phyloP scores from a whole-genome alignment of 1,140 invertebrate species.

The Heliconius congener region DNA sequence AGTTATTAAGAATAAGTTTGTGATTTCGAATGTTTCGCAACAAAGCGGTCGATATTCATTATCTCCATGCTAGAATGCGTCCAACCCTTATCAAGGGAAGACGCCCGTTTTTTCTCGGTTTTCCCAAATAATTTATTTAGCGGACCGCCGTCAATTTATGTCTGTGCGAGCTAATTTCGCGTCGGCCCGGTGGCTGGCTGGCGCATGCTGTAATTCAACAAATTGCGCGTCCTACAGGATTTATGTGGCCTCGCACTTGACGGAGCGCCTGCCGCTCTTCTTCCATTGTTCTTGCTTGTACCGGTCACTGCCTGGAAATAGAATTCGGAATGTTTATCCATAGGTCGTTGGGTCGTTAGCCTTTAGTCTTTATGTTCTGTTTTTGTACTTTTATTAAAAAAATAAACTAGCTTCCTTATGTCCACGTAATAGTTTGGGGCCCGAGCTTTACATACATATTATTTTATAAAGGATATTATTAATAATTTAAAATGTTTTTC shows the following conservation, averaged over 20 bases:
- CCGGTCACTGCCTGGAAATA: slow-evolving; percentile 61
- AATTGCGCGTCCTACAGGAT: slow-evolving; percentile 77
- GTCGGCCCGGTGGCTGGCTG: slow-evolving; percentile 76
- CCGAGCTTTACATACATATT: no score
- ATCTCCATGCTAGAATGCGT: slow-evolving; percentile 63
- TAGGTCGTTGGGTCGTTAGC: slow-evolving; percentile 26
- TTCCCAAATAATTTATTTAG: slow-evolving; percentile 82
- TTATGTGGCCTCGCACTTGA: slow-evolving; percentile 76
- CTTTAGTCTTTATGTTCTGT: not conserved
- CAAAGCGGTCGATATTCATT: slow-evolving; percentile 73
- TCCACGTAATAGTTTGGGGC: no score
- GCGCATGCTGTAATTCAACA: slow-evolving; percentile 81
- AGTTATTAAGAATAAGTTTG: not conserved
- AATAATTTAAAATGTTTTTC: no score
- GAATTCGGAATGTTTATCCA: slow-evolving; percentile 52
- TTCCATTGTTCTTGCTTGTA: slow-evolving; percentile 74
- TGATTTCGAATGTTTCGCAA: slow-evolving; percentile 27
- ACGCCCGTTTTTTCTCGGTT: slow-evolving; percentile 80
- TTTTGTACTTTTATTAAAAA: not conserved
- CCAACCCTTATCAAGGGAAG: slow-evolving; percentile 80
- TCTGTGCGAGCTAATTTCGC: slow-evolving; percentile 79
- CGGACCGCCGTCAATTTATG: slow-evolving; percentile 78
- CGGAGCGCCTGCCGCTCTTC: slow-evolving; percentile 70
- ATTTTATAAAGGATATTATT: no score
- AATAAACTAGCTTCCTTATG: no score